Evolutionary conservation across 2,888 invertebrate genomes (phyloP).

Genomic region (Choreutis nemorana): DNA sequence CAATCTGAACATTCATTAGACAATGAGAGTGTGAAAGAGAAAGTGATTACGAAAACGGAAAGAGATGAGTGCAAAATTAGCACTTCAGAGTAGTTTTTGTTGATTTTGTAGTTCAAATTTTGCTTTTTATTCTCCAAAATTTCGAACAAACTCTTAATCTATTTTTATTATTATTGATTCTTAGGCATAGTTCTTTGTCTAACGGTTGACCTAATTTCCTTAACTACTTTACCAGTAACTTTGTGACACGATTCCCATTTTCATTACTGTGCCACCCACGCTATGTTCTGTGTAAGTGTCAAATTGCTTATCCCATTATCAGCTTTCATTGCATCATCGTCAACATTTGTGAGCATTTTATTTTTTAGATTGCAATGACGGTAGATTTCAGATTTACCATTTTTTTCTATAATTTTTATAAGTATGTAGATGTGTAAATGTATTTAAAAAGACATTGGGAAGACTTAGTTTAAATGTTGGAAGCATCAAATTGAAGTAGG

Average conservation of each 20-base stretch:
- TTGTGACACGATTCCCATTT: slow-evolving; percentile 25
- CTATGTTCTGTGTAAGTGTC: slow-evolving; percentile 56
- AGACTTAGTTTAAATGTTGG: slow-evolving; percentile 43
- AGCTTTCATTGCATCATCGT: slow-evolving; percentile 57
- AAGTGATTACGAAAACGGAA: slow-evolving; percentile 56
- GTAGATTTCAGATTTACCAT: too few relatives aligned
- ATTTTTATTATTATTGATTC: too few relatives aligned
- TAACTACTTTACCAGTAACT: slow-evolving; percentile 31
- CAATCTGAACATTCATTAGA: slow-evolving; percentile 46
- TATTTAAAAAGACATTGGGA: too few relatives aligned
- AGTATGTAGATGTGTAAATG: too few relatives aligned
- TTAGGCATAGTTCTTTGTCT: too few relatives aligned
- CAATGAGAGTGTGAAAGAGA: slow-evolving; percentile 59
- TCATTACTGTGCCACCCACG: slow-evolving; percentile 44
- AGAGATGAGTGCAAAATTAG: too few relatives aligned
- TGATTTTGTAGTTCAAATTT: too few relatives aligned
- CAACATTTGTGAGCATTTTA: slow-evolving; percentile 35
- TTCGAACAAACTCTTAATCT: slow-evolving; percentile 3
- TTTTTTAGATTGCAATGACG: too few relatives aligned
- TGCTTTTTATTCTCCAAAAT: too few relatives aligned
- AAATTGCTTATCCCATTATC: slow-evolving; percentile 57
- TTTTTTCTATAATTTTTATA: too few relatives aligned
- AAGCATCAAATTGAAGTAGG: slow-evolving; percentile 41
- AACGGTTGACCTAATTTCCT: slow-evolving; percentile 16
- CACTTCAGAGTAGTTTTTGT: too few relatives aligned